Base-by-base conservation (phyloP, 2,113 vertebrate genomes). In the Pygoscelis antarcticus region DNA sequence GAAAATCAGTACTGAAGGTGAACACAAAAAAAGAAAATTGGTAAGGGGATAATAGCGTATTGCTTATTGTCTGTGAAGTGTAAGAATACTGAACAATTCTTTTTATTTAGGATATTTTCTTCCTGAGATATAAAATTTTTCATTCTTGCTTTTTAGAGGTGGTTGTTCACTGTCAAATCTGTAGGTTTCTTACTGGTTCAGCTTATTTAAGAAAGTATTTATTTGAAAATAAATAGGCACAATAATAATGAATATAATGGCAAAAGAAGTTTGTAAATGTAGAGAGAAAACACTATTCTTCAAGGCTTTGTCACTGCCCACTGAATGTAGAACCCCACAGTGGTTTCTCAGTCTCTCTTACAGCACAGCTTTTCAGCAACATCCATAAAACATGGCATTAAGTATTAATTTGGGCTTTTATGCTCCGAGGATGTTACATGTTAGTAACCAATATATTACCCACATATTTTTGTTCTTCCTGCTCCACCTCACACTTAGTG, bases 371-470 rank as follows among this genome's bases (percentile, higher is more conserved):
- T 68, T 66, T 55, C 30, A 68, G 27, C 70, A 62, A 26, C 74
- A 71, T 89, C 75, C 38, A 25, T 85, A 84, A 71, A 82, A 70
- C 32, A 70, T 26, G 8, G 4, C 75, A 84, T 82, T 66, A 93
- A 95, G 60, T 58, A 81, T 96, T 84, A 75, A 84, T 77, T 82
- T 75, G 40, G 47, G 30, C n/a, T 79, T 79, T 95, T 82, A 51
- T 49, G 46, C 36, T 85, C 38, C 82, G 58, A 87, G 70, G 88
- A 54, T 2, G 3, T n/a, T 87, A 36, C 17, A 3, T 38, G 27
- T 46, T n/a, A 19, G 47, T 66, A 61, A 78, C n/a, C 42, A 75
- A 29, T 54, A 20, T 25, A 34, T 89, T 44, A 58, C 13, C 71
- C 27, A 20, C 3, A 4, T 58, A 9, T 27, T 84, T 84, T 47